Conservation (phyloP, 1,140 invertebrate genomes). For the Drosophila cardini region DNA sequence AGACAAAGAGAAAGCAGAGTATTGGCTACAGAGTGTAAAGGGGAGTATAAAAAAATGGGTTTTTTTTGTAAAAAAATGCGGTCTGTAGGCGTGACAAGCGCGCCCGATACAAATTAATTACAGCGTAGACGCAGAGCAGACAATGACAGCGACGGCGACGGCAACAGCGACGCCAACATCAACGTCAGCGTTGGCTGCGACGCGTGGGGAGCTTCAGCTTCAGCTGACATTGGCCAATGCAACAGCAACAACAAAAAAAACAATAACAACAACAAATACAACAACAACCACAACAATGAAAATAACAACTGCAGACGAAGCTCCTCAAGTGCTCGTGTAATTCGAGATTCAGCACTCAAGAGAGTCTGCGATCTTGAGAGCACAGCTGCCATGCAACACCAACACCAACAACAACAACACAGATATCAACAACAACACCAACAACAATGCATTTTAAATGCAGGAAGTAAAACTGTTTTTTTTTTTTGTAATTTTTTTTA, state of each 20-base stretch:
- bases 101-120: constrained; percentile 69
- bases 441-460: constrained; percentile 32
- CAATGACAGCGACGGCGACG: constrained; percentile 5
- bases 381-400: constrained; percentile 38
- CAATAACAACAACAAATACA: constrained; percentile 6
- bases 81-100: constrained; percentile 44
- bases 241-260: constrained; percentile 3
- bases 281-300: constrained; percentile 1
- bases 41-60: background rate
- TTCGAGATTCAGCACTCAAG: constrained; percentile 38
- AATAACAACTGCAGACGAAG: constrained; percentile 26
- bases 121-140: constrained; percentile 38
- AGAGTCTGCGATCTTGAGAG: constrained; percentile 40
- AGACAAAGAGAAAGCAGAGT: background rate
- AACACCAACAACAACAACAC: constrained; percentile 14
- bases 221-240: constrained; percentile 28
- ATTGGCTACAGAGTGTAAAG: background rate
- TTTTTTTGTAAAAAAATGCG: constrained; percentile 10
- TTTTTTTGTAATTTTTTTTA: background rate
- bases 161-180: background rate
- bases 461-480: constrained; percentile 63
- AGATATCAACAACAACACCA: background rate
- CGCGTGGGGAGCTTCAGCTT: constrained; percentile 52
- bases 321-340: constrained; percentile 45
- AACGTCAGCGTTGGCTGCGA: background rate